Base-by-base conservation (phyloP, 2,888 invertebrate genomes). In the Eupithecia centaureata region DNA sequence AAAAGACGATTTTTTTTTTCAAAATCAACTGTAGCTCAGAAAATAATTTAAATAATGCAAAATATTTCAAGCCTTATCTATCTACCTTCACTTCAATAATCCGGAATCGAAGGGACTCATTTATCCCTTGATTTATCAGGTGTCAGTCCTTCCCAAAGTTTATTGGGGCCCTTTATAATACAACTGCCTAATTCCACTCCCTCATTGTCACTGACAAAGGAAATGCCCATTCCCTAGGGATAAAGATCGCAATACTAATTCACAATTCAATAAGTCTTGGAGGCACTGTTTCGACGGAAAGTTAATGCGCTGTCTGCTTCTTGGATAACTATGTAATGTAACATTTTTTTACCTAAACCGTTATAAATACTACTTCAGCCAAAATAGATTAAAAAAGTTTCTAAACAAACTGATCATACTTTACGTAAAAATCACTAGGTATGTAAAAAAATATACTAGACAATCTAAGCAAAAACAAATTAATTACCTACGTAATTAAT, bases 161-260 rank as follows among this genome's bases (percentile, higher is more conserved):
- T 52, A 52, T 52, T 52, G 47, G 22, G 22, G 52, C 10, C 52
- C 52, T 52, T 27, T 27, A 15, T 27, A 52, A 52, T 52, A 52
- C 15, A 7, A 52, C 13, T 52, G 25, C 52, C 15, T 52, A 52
- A 27, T 52, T 0, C 27, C 15, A 2, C 5, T 52, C 13, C 27
- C 27, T 52, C 22, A 52, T 27, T 52, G 52, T 52, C 52, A 52
- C 15, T 13, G 27, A 52, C 52, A 52, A 52, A 52, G 52, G 52
- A 57, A 51, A 52, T 57, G 56, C 57, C 69, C 66, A 70, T 67
- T 70, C 68, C 61, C 30, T 54, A 56, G 57, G 63, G 72, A 72
- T 70, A 70, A 73, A 35, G 54, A 51, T 18, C 25, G 33, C 28
- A 54, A 47, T 54, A 63, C 54, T 60, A 63, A 67, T 67, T 67